These are phyloP conservation scores for Lagodon rhomboides DNA, from an alignment of 2,797 vertebrate species.

Conservation along the genomic window DNA sequence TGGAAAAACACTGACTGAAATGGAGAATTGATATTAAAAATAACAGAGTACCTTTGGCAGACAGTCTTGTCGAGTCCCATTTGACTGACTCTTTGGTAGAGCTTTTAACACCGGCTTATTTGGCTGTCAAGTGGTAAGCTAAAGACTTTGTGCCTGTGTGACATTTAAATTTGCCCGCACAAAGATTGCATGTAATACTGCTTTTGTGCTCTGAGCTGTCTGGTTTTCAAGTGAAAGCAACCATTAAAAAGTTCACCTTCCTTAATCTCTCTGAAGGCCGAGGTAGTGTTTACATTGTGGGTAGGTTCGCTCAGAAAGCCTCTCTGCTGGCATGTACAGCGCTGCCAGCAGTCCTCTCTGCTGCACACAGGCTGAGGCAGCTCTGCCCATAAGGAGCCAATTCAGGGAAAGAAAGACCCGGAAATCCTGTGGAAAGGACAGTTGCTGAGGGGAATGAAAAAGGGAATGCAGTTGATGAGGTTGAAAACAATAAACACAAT, in stretches of 20 bases:
- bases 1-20: background rate
- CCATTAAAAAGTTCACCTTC: conserved; percentile 49
- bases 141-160: conserved; percentile 53
- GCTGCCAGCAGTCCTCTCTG: background rate
- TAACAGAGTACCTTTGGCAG: conserved; percentile 15
- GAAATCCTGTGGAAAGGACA: conserved; percentile 6
- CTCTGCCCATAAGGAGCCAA: background rate
- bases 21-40: conserved; percentile 11
- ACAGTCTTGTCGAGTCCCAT: conserved; percentile 20
- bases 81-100: conserved; percentile 50
- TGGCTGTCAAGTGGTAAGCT: conserved; percentile 51
- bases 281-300: conserved; percentile 54
- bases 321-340: background rate
- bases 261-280: conserved; percentile 40
- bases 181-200: conserved; percentile 51
- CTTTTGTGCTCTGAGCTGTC: conserved; percentile 44
- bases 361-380: background rate
- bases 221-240: conserved; percentile 49
- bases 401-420: conserved; percentile 17
- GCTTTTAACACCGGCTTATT: conserved; percentile 58
- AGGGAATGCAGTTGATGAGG: conserved; percentile 4
- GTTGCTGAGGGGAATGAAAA: background rate
- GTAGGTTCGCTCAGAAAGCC: conserved; percentile 22
- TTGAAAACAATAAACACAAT: conserved; percentile 24
- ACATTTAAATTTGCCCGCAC: conserved; percentile 54